These are phyloP conservation scores for Clepsis dumicolana DNA, from an alignment of 2,888 invertebrate genomes.

Conservation along the genomic window DNA sequence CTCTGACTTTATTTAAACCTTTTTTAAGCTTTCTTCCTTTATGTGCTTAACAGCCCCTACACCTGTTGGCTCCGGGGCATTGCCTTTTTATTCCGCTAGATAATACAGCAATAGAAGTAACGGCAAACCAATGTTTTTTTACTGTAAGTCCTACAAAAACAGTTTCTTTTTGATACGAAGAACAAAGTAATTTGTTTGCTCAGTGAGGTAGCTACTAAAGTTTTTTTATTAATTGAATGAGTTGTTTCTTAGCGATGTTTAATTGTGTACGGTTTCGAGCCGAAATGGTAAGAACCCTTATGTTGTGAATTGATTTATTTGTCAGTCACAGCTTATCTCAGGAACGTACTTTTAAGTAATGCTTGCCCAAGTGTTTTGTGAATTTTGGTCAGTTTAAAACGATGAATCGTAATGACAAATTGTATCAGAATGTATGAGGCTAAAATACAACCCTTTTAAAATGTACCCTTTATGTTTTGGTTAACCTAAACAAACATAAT, in stretches of 20 bases:
- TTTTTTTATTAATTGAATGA: background rate
- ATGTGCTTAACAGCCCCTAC: slow-evolving; percentile 76
- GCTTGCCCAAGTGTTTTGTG: too few relatives aligned
- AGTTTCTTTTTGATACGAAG: slow-evolving; percentile 28
- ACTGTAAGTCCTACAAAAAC: slow-evolving; percentile 45
- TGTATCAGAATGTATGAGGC: too few relatives aligned
- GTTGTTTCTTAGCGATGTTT: background rate
- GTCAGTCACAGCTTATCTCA: too few relatives aligned
- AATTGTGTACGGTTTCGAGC: background rate
- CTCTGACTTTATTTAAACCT: slow-evolving; percentile 77
- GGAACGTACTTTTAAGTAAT: too few relatives aligned
- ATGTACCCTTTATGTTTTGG: slow-evolving; percentile 58
- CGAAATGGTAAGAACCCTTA: too few relatives aligned
- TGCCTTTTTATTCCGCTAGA: slow-evolving; percentile 72
- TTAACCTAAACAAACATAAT: slow-evolving; percentile 65
- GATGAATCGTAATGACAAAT: too few relatives aligned
- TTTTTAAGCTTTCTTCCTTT: slow-evolving; percentile 79
- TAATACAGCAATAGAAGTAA: slow-evolving; percentile 67
- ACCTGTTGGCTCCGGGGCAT: slow-evolving; percentile 81
- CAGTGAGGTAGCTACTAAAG: background rate
- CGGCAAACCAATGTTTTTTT: slow-evolving; percentile 59
- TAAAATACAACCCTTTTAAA: slow-evolving; percentile 53
- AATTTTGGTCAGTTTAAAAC: too few relatives aligned
- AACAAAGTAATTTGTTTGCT: slow-evolving; percentile 12
- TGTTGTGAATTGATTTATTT: too few relatives aligned